Base-by-base conservation (phyloP, 1,140 invertebrate species). In the Micrasema longulum region DNA sequence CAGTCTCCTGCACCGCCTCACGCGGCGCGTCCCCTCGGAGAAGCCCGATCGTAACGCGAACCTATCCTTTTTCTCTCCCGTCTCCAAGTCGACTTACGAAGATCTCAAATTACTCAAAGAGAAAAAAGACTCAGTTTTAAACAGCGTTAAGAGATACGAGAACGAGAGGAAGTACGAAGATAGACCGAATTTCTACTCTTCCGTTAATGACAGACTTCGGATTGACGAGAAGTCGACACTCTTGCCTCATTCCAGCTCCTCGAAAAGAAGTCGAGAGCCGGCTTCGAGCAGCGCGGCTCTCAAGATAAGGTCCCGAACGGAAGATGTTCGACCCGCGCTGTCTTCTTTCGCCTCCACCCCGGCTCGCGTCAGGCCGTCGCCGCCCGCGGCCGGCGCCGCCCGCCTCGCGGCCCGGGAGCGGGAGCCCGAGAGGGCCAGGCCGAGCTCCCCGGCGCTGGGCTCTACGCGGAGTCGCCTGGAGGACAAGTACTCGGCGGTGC, bases 1-100 rank as follows among this genome's bases (percentile, higher is more conserved):
- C 72, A 95, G 88, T 82, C 86, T 95, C 23, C 86, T 95, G 64
- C 92, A 94, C 76, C 85, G 92, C 50, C 83, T 95, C 73, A 91
- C 92, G 0, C 90, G 91, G 35, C 87, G 93, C 31, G 92, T 92
- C 31, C 91, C 91, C 10, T 93, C 89, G 38, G 87, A 89, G 80
- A 85, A 85, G 76, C 78, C 78, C 55, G 26, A 31, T 7, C 26
- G 26, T 7, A 31, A 31, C 7, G 26, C 26, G 3, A 83, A 82
- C 62, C 69, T 76, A 23, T 69, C 78, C 38, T 66, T 76, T 18
- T 79, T 80, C 66, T 35, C 72, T 4, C 72, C 79, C n/a, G 73
- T 72, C 31, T 53, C 80, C 9, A 72, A 71, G 36, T 62, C 74
- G 7, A 77, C 82, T 20, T 85, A 83, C 73, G 83, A 85, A 64